Base-by-base conservation (phyloP, 2,113 vertebrate species). In the Gasterosteus aculeatus region DNA sequence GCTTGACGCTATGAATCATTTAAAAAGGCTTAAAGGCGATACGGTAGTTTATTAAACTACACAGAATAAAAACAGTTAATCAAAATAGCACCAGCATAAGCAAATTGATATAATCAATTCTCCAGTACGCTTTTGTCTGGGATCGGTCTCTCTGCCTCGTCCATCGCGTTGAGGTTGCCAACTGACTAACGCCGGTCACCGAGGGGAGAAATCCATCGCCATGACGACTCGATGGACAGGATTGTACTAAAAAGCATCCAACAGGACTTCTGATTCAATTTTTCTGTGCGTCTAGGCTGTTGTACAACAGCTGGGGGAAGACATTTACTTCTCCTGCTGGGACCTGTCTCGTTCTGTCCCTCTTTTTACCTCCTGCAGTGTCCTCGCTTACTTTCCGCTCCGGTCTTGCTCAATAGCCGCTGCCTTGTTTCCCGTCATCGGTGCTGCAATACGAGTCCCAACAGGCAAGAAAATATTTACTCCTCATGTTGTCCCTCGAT, bases 261-360 rank as follows among this genome's bases (percentile, higher is more conserved):
- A 54, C 66, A 60, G 64, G 68, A 65, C 61, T 65, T 81, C 59
- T 44, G 63, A 60, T 46, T 84, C 54, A 49, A 49, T 86, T 69
- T 65, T 8, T 75, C 26, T 58, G 47, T 72, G 71, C 41, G 69
- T 69, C 49, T 41, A 9, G 59, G 63, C 46, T 18, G 58, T 47
- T 69, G 64, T 63, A 69, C 64, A 60, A 72, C 75, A 67, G 75
- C 72, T 70, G 63, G 12, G n/a, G 31, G 60, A 73, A 80, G 66
- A 82, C 49, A 72, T 74, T 72, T 26, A 54, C 51, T 75, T 70
- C 26, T 57, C 83, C 62, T 86, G 87, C 73, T 63, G 75, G 38
- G 59, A 89, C 84, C 46, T 69, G 80, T 46, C 85, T 75, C 22
- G 18, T 53, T 69, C 65, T 49, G 54, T 70, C 71, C 61, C 31